Conservation (phyloP, 2,888 invertebrate genomes). For the Drosophila meridionalis region DNA sequence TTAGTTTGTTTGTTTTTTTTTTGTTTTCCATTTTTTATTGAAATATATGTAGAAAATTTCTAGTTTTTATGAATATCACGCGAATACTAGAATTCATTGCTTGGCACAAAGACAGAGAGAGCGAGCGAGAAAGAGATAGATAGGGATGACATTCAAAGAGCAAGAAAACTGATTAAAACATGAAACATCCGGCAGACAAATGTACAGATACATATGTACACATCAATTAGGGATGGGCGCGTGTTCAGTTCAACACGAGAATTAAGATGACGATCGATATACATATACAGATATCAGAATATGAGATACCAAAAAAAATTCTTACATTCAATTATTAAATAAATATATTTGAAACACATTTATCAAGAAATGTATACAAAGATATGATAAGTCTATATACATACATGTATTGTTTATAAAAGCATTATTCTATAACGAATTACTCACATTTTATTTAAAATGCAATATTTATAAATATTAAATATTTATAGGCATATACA, state of each 20-base stretch:
- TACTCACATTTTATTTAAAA: no score
- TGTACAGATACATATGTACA: background rate
- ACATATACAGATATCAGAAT: background rate
- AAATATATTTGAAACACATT: background rate
- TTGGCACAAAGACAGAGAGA: constrained; percentile 8
- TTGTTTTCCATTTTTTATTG: background rate
- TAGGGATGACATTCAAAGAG: constrained; percentile 23
- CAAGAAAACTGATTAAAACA: constrained; percentile 25
- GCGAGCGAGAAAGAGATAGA: constrained; percentile 10
- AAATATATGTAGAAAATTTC: background rate
- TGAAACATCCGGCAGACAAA: constrained; percentile 22
- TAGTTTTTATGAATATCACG: background rate
- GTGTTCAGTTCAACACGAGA: background rate
- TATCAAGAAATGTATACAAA: background rate
- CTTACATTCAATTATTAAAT: background rate
- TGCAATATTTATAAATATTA: background rate
- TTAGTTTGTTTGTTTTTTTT: background rate
- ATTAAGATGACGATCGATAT: background rate
- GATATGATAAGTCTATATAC: background rate
- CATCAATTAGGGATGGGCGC: constrained; percentile 14
- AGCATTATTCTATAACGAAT: background rate
- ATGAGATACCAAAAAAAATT: background rate
- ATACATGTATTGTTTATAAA: background rate
- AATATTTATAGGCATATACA: background rate
- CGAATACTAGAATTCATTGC: constrained; percentile 6